Evolutionary conservation across 2,797 vertebrate genomes (phyloP), one percentile per base, ranked within the genome.

Genomic region (Percopsis omiscomaycus): DNA sequence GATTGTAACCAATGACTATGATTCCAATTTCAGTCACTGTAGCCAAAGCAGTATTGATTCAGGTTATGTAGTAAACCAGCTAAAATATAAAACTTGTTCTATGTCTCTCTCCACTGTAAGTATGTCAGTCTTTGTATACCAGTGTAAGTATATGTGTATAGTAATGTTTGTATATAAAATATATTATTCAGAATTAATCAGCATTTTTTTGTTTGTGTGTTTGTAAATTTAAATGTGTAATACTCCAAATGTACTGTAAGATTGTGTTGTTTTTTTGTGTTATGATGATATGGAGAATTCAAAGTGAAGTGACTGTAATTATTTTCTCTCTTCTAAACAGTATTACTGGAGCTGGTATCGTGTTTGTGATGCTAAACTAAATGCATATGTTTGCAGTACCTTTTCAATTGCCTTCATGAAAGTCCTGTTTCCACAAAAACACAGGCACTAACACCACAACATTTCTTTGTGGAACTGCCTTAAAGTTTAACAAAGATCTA

Each of bases 111-210:
- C 75, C 86, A 80, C 68, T 79, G 67, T 79, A 74, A 78, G 74
- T 79, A 51, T 79, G 73, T 86, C 69, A 47, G 52, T 74, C 62
- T 79, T 68, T 83, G 69, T 78, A 70, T 83, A 85, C 76, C 80
- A 77, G 72, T 88, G 84, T 88, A 80, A 85, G 81, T 82, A 81
- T 84, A 72, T 82, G 80, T 93, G 89, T 90, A 91, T 85, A 89
- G 88, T 88, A 37, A 79, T 88, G 87, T 90, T 74, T 92, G 82
- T 83, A 82, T 81, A 83, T 85, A 82, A 83, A 86, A 89, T 85
- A 80, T 85, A 80, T 82, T 78, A 90, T 89, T 88, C 89, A 76
- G 85, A 83, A 71, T 91, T 92, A 92, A 87, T 91, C 85, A 87
- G 85, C 74, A 37, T 59, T 74, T 87, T 75, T 73, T 80, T 74